A percentile compares a stretch with the other conserved stretches of the same genome.
These are phyloP conservation scores for Caprella mutica DNA, from an alignment of 2,888 invertebrate genomes.

Conservation along the genomic window DNA sequence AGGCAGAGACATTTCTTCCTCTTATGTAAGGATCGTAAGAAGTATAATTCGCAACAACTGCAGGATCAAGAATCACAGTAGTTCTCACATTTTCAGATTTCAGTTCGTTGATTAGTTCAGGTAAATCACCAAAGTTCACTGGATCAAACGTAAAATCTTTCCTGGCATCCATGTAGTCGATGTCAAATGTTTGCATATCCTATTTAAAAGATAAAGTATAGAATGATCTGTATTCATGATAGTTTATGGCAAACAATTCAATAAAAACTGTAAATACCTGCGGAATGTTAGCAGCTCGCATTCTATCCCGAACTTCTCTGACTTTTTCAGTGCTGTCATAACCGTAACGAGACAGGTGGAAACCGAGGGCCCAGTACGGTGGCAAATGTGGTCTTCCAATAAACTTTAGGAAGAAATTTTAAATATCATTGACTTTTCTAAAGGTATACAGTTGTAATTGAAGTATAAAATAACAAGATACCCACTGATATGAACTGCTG, in stretches of 20 bases:
- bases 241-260: too few relatives aligned
- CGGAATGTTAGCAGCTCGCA: slow-evolving; percentile 61
- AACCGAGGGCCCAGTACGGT: slow-evolving; percentile 60
- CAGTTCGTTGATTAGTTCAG: slow-evolving; percentile 34
- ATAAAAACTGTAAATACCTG: too few relatives aligned
- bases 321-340: slow-evolving; percentile 56
- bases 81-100: slow-evolving; percentile 24
- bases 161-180: slow-evolving; percentile 41
- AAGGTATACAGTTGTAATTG: too few relatives aligned
- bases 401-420: slow-evolving; percentile 48
- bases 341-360: slow-evolving; percentile 47
- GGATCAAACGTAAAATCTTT: slow-evolving; percentile 40
- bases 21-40: slow-evolving; percentile 15
- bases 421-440: too few relatives aligned
- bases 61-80: slow-evolving; percentile 35
- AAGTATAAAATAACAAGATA: too few relatives aligned
- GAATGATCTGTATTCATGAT: too few relatives aligned
- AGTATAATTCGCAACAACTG: slow-evolving; percentile 22
- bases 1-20: slow-evolving; percentile 20
- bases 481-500: slow-evolving; percentile 26
- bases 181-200: slow-evolving; percentile 49
- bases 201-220: too few relatives aligned
- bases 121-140: slow-evolving; percentile 35
- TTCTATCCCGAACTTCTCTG: slow-evolving; percentile 53
- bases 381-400: slow-evolving; percentile 69